Base-by-base conservation (phyloP, 2,888 invertebrate species). In the Scaptomyza flava region DNA sequence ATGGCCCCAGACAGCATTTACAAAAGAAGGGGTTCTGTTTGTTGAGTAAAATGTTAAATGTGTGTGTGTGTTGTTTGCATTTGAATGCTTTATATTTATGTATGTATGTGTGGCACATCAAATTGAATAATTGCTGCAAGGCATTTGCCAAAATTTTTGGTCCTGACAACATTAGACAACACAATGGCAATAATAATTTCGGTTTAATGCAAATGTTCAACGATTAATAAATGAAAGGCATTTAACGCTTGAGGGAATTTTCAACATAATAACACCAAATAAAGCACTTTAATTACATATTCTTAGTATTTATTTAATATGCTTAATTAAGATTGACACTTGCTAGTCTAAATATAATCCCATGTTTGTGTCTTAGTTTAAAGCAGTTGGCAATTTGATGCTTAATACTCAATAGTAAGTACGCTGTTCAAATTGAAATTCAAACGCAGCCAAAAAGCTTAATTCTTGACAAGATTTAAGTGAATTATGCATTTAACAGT, bases 101-200 rank as follows among this genome's bases (percentile, higher is more conserved):
- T 47, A 11, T 46, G 41, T 23, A 42, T 45, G 33, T 54, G 38
- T 59, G 46, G 52, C 56, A 59, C 74, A 57, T 74, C 62, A 74
- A 70, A n/a, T 60, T 74, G 70, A 74, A 48, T 70, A 65, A 74
- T 74, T 23, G 60, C 70, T 57, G 12, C 23, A 63, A 53, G 53
- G 41, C 51, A 50, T 43, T 50, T 14, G n/a, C 2, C 7, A 14
- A 41, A 50, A 59, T 30, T 69, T 43, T 43, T 11, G 31, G 11
- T 38, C 45, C 46, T 38, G 54, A 42, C 51, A 51, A 53, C 57
- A 72, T 64, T 47, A 46, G 30, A 45, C 59, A 52, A 27, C 42
- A 61, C 48, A 63, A 62, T 47, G 46, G 30, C 33, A 47, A 50
- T 50, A 17, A 62, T 52, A 6, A 27, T 64, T 52, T 38, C 8